Conservation (phyloP, 2,888 invertebrate genomes). For the Magallana nippona region DNA sequence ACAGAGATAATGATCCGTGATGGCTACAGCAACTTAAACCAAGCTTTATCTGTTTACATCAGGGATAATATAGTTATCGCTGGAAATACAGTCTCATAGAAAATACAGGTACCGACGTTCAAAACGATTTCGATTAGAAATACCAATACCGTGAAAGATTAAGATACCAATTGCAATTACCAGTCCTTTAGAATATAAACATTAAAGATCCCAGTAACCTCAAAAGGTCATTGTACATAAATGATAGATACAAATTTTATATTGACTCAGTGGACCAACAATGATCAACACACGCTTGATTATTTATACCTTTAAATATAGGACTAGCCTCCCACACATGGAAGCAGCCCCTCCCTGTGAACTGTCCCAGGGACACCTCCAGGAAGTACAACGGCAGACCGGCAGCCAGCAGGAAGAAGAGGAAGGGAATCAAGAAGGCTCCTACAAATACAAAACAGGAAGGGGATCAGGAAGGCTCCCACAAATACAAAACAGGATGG, state of each 20-base stretch:
- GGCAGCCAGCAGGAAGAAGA: slow-evolving; percentile 43
- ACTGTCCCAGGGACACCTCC: slow-evolving; percentile 46
- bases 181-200: no score
- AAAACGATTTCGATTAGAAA: no score
- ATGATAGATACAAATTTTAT: not conserved
- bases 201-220: no score
- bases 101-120: no score
- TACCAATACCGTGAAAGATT: no score
- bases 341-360: slow-evolving; percentile 41
- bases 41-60: no score
- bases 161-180: no score
- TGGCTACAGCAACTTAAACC: no score
- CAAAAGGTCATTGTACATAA: not conserved
- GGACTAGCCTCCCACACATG: slow-evolving; percentile 45
- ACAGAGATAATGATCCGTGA: slow-evolving; percentile 22
- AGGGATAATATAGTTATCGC: no score
- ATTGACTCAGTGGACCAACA: not conserved
- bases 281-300: not conserved
- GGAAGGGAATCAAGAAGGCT: slow-evolving; percentile 46
- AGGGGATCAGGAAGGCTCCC: no score
- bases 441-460: not conserved
- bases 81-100: no score
- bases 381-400: slow-evolving; percentile 46
- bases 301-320: slow-evolving; percentile 39
- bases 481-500: no score